A percentile compares a stretch with the other conserved stretches of the same genome.
phyloP scores from a whole-genome alignment of 2,797 vertebrate species.

The Psittacula echo region DNA sequence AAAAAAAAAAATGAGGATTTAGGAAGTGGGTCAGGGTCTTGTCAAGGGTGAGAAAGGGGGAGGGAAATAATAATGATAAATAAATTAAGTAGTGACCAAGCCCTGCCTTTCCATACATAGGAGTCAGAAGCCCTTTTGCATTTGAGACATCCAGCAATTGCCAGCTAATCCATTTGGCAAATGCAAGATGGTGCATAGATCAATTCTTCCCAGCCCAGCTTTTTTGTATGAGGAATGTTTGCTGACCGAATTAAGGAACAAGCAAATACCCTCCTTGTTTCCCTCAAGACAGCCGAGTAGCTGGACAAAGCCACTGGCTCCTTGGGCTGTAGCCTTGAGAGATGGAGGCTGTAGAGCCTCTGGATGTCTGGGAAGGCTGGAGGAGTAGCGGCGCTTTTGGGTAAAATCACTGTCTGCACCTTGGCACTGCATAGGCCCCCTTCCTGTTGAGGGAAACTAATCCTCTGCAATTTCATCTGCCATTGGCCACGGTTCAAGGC shows the following conservation, averaged over 20 bases:
- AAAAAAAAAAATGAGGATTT: slow-evolving; percentile 6
- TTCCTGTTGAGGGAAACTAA: not conserved
- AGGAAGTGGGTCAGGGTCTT: slow-evolving; percentile 8
- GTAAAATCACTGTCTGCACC: not conserved
- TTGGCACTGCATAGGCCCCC: not conserved
- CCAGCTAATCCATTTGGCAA: slow-evolving; percentile 71
- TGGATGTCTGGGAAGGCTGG: not conserved
- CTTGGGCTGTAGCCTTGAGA: not conserved
- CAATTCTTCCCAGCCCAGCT: slow-evolving; percentile 39
- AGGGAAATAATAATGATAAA: slow-evolving; percentile 51
- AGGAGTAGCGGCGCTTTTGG: rapidly evolving
- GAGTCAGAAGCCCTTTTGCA: slow-evolving; percentile 20
- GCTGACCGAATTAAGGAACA: slow-evolving; percentile 54
- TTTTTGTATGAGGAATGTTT: slow-evolving; percentile 54
- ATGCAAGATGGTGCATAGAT: slow-evolving; percentile 47
- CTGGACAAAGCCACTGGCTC: not conserved
- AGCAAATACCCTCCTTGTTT: slow-evolving; percentile 28
- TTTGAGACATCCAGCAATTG: slow-evolving; percentile 45
- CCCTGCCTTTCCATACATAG: not conserved
- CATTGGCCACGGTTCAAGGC: rapidly evolving
- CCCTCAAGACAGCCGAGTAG: not conserved
- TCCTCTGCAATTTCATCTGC: not conserved
- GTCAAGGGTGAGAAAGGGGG: slow-evolving; percentile 11
- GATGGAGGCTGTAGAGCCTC: not conserved
- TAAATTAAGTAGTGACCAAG: slow-evolving; percentile 34